Base-by-base conservation (phyloP, 23 tunicate genomes). In the Styela clava region DNA sequence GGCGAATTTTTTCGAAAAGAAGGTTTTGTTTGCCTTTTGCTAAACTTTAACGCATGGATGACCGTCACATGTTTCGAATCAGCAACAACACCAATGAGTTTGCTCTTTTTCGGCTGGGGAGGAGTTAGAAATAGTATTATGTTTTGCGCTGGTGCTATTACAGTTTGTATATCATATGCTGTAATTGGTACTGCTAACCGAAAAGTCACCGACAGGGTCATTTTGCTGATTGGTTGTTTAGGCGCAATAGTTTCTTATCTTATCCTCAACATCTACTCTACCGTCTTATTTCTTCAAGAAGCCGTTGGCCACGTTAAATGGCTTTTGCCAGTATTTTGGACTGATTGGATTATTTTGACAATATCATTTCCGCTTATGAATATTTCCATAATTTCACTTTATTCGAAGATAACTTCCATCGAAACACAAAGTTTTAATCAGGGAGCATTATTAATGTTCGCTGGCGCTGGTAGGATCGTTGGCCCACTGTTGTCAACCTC, bases 61-160 rank as follows among this genome's bases (percentile, higher is more conserved):
- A 71, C 51, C 1, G 87, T 86, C 78, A 91, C 97, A 24, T 90
- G 90, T 3, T 33, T 85, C 31, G 97, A 91, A 78, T 86, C 97
- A 32, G 33, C 89, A 72, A 52, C 78, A 16, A 91, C 97, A 2
- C 97, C 97, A 34, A 79, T 91, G 20, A 91, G 87, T 35, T 24
- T 26, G 26, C 34, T 82, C 52, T 67, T 86, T 65, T 91, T 91
- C 3, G 30, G 73, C 33, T 91, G 97, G 97, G 84, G 78, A 1
- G 84, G 82, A 56, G 34, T 78, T 16, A 71, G 69, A 36, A 91
- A 91, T 87, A 91, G 97, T 68, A 36, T 81, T 22, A 82, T 86
- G 56, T 91, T 82, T 78, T 72, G 69, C 63, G 87, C 65, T 16
- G 90, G 85, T 3, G 97, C 87, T 12, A 56, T 86, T 12, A 33